Evolutionary conservation across 2,888 invertebrate genomes (phyloP).

Genomic region (Papilio protenor): DNA sequence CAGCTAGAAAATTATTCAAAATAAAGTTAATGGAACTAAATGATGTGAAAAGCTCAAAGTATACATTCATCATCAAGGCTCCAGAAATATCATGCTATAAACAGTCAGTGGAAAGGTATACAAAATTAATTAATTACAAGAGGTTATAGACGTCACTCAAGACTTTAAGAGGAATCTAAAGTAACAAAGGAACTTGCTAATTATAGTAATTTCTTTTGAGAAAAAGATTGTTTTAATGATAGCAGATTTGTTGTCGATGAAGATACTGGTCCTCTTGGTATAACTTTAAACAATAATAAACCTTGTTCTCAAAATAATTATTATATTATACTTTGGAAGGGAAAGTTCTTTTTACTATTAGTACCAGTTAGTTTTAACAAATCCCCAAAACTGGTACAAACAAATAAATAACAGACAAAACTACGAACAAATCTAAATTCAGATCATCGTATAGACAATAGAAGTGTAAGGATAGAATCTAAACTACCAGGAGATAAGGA

Average conservation of each 20-base stretch:
- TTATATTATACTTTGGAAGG: neutral
- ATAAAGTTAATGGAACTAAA: neutral
- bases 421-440: constrained; percentile 31
- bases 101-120: constrained; percentile 1
- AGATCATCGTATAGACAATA: constrained; percentile 54
- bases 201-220: constrained; percentile 62
- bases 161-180: constrained; percentile 57
- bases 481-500: constrained; percentile 76
- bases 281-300: neutral
- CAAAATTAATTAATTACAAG: neutral
- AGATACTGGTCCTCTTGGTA: neutral
- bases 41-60: neutral
- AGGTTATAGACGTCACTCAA: constrained; percentile 11
- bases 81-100: constrained; percentile 38
- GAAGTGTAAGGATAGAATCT: constrained; percentile 54
- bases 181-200: constrained; percentile 56
- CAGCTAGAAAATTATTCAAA: neutral
- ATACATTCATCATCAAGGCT: constrained; percentile 7
- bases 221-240: constrained; percentile 59
- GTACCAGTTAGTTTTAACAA: constrained; percentile 3
- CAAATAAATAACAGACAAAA: constrained; percentile 48
- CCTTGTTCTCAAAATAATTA: constrained; percentile 31
- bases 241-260: neutral
- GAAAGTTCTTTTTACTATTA: neutral
- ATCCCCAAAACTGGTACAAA: constrained; percentile 22